phyloP scores from a whole-genome alignment of 2,797 vertebrate genomes.

The Coregonus sp. region DNA sequence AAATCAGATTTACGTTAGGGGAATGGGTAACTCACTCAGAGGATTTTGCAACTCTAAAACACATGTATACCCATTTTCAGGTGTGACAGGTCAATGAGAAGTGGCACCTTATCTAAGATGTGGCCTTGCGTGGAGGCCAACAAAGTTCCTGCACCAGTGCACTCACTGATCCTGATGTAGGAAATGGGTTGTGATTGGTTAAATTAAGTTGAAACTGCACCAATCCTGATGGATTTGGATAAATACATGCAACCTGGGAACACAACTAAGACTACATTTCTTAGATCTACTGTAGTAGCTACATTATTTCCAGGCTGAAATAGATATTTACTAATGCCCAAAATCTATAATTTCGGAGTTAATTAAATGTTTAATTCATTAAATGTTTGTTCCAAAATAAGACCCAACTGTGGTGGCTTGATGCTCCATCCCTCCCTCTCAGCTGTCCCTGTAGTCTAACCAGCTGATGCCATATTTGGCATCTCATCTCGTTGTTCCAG shows the following conservation, averaged over 20 bases:
- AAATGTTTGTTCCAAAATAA: constrained; percentile 2
- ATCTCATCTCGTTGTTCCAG: constrained; percentile 16
- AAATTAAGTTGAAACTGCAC: constrained; percentile 59
- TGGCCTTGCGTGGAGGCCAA: constrained; percentile 33
- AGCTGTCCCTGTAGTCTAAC: constrained; percentile 23
- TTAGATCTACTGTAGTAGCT: background rate
- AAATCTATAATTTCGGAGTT: background rate
- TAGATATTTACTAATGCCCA: background rate
- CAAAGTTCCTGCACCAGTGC: constrained; percentile 31
- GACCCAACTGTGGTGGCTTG: constrained; percentile 8
- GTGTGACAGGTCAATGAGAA: background rate
- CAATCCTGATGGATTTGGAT: constrained; percentile 53
- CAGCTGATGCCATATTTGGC: constrained; percentile 31
- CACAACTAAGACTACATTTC: background rate
- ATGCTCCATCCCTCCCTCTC: constrained; percentile 10
- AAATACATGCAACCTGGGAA: background rate
- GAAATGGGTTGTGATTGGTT: background rate
- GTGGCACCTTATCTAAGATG: constrained; percentile 2
- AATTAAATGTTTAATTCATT: background rate
- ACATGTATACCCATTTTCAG: background rate
- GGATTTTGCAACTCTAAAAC: background rate
- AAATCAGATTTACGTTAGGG: background rate
- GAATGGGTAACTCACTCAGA: background rate
- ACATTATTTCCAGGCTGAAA: constrained; percentile 3
- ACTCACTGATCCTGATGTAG: constrained; percentile 3